Evolutionary conservation across 2,113 vertebrate genomes (phyloP), one percentile per base, ranked within the genome.

Genomic region (Oncorhynchus gorbuscha): DNA sequence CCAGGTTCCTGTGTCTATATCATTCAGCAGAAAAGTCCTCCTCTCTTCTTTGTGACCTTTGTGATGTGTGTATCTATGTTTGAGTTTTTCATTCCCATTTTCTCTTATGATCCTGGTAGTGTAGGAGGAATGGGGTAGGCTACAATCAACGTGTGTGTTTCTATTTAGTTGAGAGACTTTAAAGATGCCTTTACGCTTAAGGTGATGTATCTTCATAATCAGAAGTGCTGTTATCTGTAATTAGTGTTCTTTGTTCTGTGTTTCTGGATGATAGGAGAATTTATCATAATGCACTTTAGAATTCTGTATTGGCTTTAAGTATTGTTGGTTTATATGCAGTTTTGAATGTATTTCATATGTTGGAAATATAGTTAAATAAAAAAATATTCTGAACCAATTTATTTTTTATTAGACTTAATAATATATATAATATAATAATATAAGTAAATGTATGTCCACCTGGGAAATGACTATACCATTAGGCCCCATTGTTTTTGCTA

Each of bases 1-100:
- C 83, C 76, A 7, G 49, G 24, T 22, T 64, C 39, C 59, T 8
- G 59, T 73, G 30, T 73, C 30, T 22, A 75, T 73, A 3, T 45
- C 39, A 45, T 55, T 30, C 3, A 18, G 14, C 49, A 24, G 30
- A 16, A 73, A 1, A 49, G 73, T 61, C 70, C 24, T 62, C 28
- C 30, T 26, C 14, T 78, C n/a, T 48, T 12, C 68, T 72, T 4
- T 72, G 20, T 51, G 22, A 45, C 9, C 39, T 45, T 9, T 45
- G 39, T 11, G 39, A 11, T 11, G 39, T 45, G 39, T 45, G 39
- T 11, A 3, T 77, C 7, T 58, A 4, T 69, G 67, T 48, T 5
- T 59, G 5, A 49, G 45, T 64, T 35, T 48, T 65, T 18, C 48
- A 45, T 45, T 22, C n/a, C 35, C 58, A 39, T 61, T 64, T 72